These are phyloP conservation scores for Gandaritis pyraliata DNA, from an alignment of 2,888 invertebrate species.

Conservation along the genomic window DNA sequence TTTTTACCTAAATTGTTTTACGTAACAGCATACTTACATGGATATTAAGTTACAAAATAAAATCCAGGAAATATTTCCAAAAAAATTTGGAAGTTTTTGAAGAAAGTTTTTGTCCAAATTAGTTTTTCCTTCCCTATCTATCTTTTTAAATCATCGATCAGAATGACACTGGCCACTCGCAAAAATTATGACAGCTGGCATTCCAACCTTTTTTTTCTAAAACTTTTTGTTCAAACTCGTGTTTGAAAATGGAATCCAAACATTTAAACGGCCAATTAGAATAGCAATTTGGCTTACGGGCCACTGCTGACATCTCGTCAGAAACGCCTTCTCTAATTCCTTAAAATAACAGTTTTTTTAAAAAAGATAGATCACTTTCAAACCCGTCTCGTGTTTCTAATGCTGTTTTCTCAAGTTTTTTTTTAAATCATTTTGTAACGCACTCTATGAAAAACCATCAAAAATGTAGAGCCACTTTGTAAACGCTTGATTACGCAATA, in stretches of 20 bases:
- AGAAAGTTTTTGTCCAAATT: not conserved
- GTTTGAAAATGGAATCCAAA: conserved; percentile 67
- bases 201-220: conserved; percentile 38
- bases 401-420: conserved; percentile 38
- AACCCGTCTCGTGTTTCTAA: conserved; percentile 35
- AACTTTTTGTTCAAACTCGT: conserved; percentile 49
- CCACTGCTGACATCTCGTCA: conserved; percentile 59
- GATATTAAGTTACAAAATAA: too few species aligned
- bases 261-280: conserved; percentile 73
- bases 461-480: conserved; percentile 1
- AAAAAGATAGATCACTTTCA: conserved; percentile 39
- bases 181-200: conserved; percentile 45
- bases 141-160: conserved; percentile 31
- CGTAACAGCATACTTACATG: too few species aligned
- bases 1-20: too few species aligned
- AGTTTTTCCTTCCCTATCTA: not conserved
- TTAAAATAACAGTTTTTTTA: conserved; percentile 65
- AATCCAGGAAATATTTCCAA: too few species aligned
- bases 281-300: conserved; percentile 61
- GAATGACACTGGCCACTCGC: conserved; percentile 39
- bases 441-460: conserved; percentile 7
- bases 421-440: conserved; percentile 31
- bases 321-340: conserved; percentile 62
- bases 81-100: too few species aligned
- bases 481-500: not conserved